Evolutionary conservation across 2,888 invertebrate genomes (phyloP), one percentile per base, ranked within the genome.

Genomic region (Chaitophorus viminalis): DNA sequence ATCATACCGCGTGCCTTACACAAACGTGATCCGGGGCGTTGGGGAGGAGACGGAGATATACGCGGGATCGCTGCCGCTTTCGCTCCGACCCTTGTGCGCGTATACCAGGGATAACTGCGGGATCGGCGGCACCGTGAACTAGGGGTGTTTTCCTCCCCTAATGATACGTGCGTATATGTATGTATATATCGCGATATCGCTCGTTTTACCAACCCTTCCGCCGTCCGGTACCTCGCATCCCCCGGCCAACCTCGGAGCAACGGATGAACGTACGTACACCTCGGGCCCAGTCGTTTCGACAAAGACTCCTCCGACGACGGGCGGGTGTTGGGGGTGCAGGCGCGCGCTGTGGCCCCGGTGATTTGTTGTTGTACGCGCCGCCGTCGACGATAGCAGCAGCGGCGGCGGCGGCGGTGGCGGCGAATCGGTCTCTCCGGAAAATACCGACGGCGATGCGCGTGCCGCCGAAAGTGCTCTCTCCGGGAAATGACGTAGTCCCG

Each of bases 401-500:
- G 14, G 14, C 60, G 33, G 72, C 60, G 52, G 39, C 81, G 52
- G 52, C 52, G 82, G 17, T 70, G 82, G 82, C 82, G 72, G 72
- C 46, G 72, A 18, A 82, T 74, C 79, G 79, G 65, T 79, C 79
- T 79, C 65, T 79, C 79, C 65, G 79, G 79, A 79, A 79, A 79
- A 65, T 39, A n/a, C 72, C 82, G 83, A 75, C 83, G 83, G 72
- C 54, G 36, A 54, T 60, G 83, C 83, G 83, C 83, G 83, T 83
- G 74, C 74, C 83, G 75, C 74, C 83, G 75, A 75, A 18, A 74
- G 82, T 74, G 82, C 46, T 60, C 74, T 75, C 83, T 75, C 83
- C 83, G 83, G 83, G 83, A 75, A 83, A 83, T 54, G 74, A 60
- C 74, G 60, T 75, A 74, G 83, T 83, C 74, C 74, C 83, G 54